Evolutionary conservation across 1,140 invertebrate species (phyloP), one percentile per base, ranked within the genome.

Genomic region (Tetramorium parvispinum): DNA sequence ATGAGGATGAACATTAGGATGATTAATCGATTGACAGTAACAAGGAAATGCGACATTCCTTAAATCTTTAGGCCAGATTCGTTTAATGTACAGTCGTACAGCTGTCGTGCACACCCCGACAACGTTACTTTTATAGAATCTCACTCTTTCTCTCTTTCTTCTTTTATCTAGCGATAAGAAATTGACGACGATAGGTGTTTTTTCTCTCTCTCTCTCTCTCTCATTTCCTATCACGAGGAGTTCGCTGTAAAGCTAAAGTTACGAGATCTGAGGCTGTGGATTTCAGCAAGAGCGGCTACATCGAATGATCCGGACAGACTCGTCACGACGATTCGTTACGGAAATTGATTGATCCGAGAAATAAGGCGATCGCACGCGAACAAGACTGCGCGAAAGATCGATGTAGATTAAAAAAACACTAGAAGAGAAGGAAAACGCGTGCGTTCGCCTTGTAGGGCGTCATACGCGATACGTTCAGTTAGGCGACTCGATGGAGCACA

Each of bases 21-120:
- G 37, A 63, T 55, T 16, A 18, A 61, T 70, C 13, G 32, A 68
- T 85, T 61, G 43, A 40, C 27, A 78, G 11, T 55, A 78, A 77
- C 13, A 16, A 61, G 16, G 55, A 85, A 37, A 77, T 21, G 32
- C 32, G 32, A 61, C n/a, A 40, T 85, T 65, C 32, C 73, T 32
- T 81, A 73, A 82, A 83, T 61, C 53, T 68, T 79, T 85, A 79
- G 76, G 75, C 73, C 76, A 57, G 37, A 79, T 78, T 85, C 76
- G 59, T 85, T 85, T 51, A 85, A 85, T 37, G 24, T 85, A 85
- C 57, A 40, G 1, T 85, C 32, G 3, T 32, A 32, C 3, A 55
- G 27, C n/a, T 77, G 13, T 57, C 32, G 16, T 40, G 32, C 49
- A 13, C 27, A 3, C 32, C 32, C 3, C 59, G 71, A 81, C 37